A percentile compares a stretch with the other conserved stretches of the same genome.
phyloP scores from a whole-genome alignment of 1,140 invertebrate species.

The Agrilus planipennis region DNA sequence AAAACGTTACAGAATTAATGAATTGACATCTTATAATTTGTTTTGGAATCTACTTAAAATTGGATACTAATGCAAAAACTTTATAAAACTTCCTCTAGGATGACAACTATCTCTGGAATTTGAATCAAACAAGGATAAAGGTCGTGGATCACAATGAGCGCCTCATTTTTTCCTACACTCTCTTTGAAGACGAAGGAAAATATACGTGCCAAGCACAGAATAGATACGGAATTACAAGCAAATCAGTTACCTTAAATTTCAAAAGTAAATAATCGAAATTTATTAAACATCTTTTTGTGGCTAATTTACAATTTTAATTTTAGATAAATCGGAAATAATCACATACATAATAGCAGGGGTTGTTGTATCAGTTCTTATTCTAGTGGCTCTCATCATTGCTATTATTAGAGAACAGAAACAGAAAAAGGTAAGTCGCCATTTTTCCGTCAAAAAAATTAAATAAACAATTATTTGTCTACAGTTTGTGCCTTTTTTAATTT shows the following conservation, averaged over 20 bases:
- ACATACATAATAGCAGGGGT: conserved; percentile 34
- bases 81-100: conserved; percentile 13
- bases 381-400: conserved; percentile 2
- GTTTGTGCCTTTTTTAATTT: too few species aligned
- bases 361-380: conserved; percentile 36
- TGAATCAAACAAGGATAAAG: conserved; percentile 19
- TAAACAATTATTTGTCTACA: conserved; percentile 15
- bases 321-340: conserved; percentile 23
- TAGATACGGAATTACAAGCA: conserved; percentile 27
- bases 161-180: conserved; percentile 27
- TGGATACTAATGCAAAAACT: background rate
- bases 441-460: background rate
- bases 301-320: conserved; percentile 13
- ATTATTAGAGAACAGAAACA: conserved; percentile 5
- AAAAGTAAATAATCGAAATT: conserved; percentile 26
- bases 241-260: conserved; percentile 25
- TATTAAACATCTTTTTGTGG: conserved; percentile 3
- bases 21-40: background rate
- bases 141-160: conserved; percentile 33
- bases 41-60: background rate
- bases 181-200: conserved; percentile 31
- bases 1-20: too few species aligned
- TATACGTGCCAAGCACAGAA: conserved; percentile 34
- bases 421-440: conserved; percentile 9
- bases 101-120: conserved; percentile 7